Evolutionary conservation across 2,797 vertebrate genomes (phyloP).

Genomic region (Coracias cyanogaster): DNA sequence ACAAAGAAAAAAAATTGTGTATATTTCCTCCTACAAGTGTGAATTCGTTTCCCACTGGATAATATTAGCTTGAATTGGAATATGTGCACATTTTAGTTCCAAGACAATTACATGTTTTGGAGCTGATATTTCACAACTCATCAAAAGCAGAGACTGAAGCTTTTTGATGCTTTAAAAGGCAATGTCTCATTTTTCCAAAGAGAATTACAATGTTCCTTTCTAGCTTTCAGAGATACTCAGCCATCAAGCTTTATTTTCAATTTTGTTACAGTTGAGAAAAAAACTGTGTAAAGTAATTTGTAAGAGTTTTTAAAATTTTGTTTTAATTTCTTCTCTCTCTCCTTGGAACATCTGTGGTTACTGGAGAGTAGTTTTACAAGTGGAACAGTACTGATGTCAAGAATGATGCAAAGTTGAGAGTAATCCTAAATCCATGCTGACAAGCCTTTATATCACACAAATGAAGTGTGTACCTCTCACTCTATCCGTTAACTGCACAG

Average conservation of each 20-base stretch:
- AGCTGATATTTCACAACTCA: slow-evolving; percentile 22
- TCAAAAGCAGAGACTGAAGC: not conserved
- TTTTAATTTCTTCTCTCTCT: not conserved
- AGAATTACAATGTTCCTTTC: not conserved
- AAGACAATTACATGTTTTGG: slow-evolving; percentile 48
- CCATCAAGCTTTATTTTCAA: not conserved
- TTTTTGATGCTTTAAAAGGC: slow-evolving; percentile 25
- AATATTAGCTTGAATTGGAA: slow-evolving; percentile 6
- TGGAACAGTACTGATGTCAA: not conserved
- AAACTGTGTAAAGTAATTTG: not conserved
- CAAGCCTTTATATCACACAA: not conserved
- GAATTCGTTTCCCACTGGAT: slow-evolving; percentile 19
- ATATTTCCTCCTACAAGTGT: not conserved
- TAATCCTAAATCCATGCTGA: slow-evolving; percentile 7
- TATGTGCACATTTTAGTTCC: slow-evolving; percentile 26
- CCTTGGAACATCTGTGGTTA: not conserved
- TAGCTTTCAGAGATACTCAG: not conserved
- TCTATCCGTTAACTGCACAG: not conserved
- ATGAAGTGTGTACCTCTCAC: not conserved
- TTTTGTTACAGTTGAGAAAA: not conserved
- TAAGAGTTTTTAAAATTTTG: not conserved
- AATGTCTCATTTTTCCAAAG: not conserved
- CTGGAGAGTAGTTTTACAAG: not conserved
- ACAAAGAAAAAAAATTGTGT: not conserved
- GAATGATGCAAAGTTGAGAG: not conserved